phyloP scores from a whole-genome alignment of 2,113 vertebrate species.

The Pachycephala philippinensis region DNA sequence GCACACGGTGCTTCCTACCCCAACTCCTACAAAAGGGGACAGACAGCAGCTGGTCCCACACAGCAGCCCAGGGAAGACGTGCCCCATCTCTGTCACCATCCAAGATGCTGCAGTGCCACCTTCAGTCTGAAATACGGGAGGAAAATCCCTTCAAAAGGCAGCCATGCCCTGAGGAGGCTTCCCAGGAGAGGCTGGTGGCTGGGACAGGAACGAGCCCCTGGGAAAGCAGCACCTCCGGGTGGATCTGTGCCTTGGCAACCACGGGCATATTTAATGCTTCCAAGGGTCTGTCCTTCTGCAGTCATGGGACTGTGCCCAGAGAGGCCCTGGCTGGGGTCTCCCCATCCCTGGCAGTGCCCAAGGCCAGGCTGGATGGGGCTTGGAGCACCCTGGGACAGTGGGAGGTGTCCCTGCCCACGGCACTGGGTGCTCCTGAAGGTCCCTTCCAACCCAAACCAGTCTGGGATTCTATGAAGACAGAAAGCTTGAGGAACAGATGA shows the following conservation, averaged over 20 bases:
- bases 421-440: not conserved
- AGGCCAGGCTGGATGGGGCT: not conserved
- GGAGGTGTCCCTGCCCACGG: not conserved
- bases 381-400: not conserved
- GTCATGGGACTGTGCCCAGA: rapidly evolving
- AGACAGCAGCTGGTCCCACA: not conserved
- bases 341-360: not conserved
- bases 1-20: not conserved
- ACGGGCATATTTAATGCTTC: rapidly evolving
- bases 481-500: not conserved
- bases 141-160: not conserved
- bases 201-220: not conserved
- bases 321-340: rapidly evolving
- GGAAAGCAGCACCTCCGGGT: not conserved
- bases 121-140: conserved; percentile 28
- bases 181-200: not conserved
- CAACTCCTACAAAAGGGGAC: not conserved
- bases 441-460: not conserved
- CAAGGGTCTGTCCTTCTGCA: not conserved
- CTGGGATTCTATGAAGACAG: not conserved
- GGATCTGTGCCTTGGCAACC: not conserved
- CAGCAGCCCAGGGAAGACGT: not conserved
- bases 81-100: not conserved
- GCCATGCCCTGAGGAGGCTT: not conserved
- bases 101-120: conserved; percentile 62